phyloP scores from a whole-genome alignment of 2,888 invertebrate genomes.

The Eudasyphora cyanicolor region DNA sequence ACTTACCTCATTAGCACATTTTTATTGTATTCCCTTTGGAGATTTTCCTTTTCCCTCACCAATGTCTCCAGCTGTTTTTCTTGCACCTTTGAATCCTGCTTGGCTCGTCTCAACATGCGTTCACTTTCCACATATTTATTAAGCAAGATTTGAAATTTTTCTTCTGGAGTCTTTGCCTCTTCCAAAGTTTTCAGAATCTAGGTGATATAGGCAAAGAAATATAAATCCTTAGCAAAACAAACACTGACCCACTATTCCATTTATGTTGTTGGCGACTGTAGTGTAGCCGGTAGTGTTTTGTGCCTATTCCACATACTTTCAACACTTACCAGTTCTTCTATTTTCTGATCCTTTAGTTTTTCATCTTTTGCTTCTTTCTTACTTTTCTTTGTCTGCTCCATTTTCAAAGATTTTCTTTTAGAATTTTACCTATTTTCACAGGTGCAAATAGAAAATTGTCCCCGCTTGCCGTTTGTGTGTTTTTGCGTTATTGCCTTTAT shows the following conservation, averaged over 20 bases:
- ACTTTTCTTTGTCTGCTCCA: slow-evolving; percentile 79
- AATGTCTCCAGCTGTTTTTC: slow-evolving; percentile 83
- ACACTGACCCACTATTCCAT: slow-evolving; percentile 45
- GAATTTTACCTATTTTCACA: slow-evolving; percentile 26
- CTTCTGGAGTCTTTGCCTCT: slow-evolving; percentile 70
- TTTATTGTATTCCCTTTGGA: slow-evolving; percentile 91
- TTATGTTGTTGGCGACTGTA: too few relatives aligned
- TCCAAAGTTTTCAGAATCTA: slow-evolving; percentile 72
- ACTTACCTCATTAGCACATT: slow-evolving; percentile 85
- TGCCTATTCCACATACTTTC: too few relatives aligned
- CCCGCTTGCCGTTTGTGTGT: slow-evolving; percentile 41
- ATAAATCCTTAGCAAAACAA: not conserved
- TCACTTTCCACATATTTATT: slow-evolving; percentile 87
- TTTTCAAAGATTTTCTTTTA: slow-evolving; percentile 58
- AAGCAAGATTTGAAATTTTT: slow-evolving; percentile 73
- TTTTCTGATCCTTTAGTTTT: slow-evolving; percentile 80
- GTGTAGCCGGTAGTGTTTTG: slow-evolving; percentile 42
- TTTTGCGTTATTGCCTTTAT: slow-evolving; percentile 49
- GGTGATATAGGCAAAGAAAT: not conserved
- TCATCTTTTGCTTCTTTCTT: slow-evolving; percentile 79
- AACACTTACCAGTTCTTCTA: slow-evolving; percentile 74
- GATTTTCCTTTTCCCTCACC: slow-evolving; percentile 89
- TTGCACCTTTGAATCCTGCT: slow-evolving; percentile 82
- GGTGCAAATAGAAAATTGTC: slow-evolving; percentile 37
- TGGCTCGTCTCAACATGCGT: slow-evolving; percentile 84